Conservation (phyloP, 2,113 vertebrate species). For the Gobius niger region DNA sequence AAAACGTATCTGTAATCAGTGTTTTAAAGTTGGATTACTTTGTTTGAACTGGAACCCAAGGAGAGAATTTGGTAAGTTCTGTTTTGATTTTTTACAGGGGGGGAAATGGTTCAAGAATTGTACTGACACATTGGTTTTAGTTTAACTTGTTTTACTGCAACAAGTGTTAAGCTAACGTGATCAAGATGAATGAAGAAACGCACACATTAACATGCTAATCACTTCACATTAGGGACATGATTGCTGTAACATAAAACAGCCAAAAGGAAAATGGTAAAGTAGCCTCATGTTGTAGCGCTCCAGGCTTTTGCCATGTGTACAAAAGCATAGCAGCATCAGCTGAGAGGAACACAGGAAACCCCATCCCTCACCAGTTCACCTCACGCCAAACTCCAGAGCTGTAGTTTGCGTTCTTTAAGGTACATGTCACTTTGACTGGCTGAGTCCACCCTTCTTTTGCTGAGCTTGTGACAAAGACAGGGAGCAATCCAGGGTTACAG, state of each 20-base stretch:
- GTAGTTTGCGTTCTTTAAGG: constrained; percentile 13
- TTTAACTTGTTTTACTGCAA: too few species aligned
- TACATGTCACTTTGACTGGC: constrained; percentile 12
- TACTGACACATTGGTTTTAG: neutral
- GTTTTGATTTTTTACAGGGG: neutral
- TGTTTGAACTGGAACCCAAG: neutral
- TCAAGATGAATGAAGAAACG: neutral
- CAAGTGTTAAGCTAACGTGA: too few species aligned
- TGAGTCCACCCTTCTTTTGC: neutral
- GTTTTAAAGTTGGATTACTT: neutral
- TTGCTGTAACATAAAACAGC: neutral
- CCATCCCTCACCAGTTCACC: constrained; percentile 29
- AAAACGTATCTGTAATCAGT: neutral
- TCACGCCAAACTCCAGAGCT: neutral
- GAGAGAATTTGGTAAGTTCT: constrained; percentile 3
- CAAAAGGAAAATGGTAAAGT: too few species aligned
- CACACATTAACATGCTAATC: neutral
- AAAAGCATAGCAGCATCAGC: constrained; percentile 27
- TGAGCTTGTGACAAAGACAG: neutral
- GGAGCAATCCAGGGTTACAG: neutral
- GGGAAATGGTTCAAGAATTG: neutral
- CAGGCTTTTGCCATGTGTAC: neutral
- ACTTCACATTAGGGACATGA: neutral
- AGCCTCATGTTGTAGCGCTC: neutral
- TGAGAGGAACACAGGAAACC: constrained; percentile 34